Evolutionary conservation across 2,113 vertebrate genomes (phyloP).

Genomic region (Propithecus coquereli): DNA sequence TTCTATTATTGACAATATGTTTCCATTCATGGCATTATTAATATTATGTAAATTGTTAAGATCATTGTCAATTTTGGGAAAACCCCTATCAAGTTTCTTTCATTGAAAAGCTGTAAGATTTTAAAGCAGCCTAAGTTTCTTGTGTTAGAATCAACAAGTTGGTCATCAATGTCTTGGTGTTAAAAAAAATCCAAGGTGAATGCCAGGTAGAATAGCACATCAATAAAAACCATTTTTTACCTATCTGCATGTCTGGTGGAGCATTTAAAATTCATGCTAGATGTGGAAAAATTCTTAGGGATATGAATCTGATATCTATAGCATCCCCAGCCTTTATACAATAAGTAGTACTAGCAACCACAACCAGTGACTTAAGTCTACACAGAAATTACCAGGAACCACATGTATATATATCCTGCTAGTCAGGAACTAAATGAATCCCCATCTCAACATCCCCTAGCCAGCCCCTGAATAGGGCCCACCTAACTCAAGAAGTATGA

Average conservation of each 20-base stretch:
- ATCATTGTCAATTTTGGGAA: not conserved
- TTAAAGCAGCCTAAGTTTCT: not conserved
- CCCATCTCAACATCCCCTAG: not conserved
- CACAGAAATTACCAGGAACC: not conserved
- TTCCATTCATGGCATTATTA: not conserved
- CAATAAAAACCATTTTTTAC: not conserved
- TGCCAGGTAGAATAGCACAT: not conserved
- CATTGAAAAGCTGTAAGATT: not conserved
- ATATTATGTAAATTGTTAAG: not conserved
- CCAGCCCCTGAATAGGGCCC: not conserved
- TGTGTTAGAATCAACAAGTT: not conserved
- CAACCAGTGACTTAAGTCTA: not conserved
- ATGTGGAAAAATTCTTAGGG: not conserved
- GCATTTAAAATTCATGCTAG: not conserved
- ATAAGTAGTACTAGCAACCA: not conserved
- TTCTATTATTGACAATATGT: not conserved
- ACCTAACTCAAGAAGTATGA: not conserved
- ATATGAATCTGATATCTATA: not conserved
- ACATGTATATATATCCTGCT: not conserved
- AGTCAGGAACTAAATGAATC: not conserved
- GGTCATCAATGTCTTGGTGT: not conserved
- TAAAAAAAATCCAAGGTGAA: not conserved
- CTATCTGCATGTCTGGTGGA: not conserved
- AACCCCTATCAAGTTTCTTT: not conserved
- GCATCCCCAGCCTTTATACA: rapidly evolving